Evolutionary conservation across 2,113 vertebrate genomes (phyloP).

Genomic region (Leuciscus idus): DNA sequence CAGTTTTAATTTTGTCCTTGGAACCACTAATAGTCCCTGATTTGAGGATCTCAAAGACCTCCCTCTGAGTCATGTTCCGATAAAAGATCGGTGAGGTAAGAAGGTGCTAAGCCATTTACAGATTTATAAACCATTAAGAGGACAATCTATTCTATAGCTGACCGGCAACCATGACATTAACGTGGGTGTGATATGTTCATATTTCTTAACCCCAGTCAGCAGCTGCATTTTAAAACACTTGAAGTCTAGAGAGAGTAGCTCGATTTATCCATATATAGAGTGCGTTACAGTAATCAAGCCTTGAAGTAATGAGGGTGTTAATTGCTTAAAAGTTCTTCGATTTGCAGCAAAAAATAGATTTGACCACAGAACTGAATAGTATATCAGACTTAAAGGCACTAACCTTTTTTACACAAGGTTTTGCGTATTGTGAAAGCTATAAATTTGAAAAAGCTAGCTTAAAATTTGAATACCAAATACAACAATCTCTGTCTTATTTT

Average conservation of each 20-base stretch:
- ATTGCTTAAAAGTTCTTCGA: not conserved
- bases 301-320: not conserved
- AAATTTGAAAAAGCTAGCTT: too few relatives aligned
- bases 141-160: too few relatives aligned
- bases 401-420: not conserved
- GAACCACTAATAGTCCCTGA: too few relatives aligned
- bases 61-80: too few relatives aligned
- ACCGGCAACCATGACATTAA: too few relatives aligned
- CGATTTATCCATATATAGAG: not conserved
- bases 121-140: too few relatives aligned
- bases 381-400: not conserved
- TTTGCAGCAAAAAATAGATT: not conserved
- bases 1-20: too few relatives aligned
- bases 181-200: not conserved
- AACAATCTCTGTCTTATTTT: too few relatives aligned
- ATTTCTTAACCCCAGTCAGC: not conserved
- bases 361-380: not conserved
- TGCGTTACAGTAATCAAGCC: not conserved
- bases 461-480: not conserved
- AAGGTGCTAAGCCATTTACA: too few relatives aligned
- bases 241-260: not conserved
- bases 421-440: not conserved
- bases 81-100: too few relatives aligned
- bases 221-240: not conserved
- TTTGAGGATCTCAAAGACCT: too few relatives aligned